Evolutionary conservation across 2,888 invertebrate genomes (phyloP).

Genomic region (Alcis repandata): DNA sequence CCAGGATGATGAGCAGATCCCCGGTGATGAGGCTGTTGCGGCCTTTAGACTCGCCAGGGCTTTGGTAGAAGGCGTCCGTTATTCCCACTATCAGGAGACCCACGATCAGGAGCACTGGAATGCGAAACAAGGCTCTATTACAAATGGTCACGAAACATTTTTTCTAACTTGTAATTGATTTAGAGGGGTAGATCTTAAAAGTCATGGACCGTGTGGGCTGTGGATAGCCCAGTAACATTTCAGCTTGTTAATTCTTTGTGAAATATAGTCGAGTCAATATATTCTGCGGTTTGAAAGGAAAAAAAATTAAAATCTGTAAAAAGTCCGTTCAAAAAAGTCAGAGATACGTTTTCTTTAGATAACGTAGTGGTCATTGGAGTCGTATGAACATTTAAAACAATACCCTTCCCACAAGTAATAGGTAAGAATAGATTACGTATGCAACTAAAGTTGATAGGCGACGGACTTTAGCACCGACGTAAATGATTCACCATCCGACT

Average conservation of each 20-base stretch:
- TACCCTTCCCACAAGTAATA: no score
- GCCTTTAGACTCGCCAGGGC: slow-evolving; percentile 75
- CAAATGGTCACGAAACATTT: neutral
- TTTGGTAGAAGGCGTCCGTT: slow-evolving; percentile 88
- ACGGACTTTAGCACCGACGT: slow-evolving; percentile 4
- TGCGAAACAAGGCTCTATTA: slow-evolving; percentile 36
- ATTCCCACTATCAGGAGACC: slow-evolving; percentile 91
- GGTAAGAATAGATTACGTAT: neutral
- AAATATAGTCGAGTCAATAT: no score
- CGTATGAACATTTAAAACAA: no score
- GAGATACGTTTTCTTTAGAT: no score
- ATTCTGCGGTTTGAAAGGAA: no score
- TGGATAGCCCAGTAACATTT: no score
- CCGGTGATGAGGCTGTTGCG: slow-evolving; percentile 93
- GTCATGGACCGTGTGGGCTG: no score
- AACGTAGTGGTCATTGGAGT: no score
- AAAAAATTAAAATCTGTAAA: no score
- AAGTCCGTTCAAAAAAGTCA: no score
- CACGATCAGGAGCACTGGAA: slow-evolving; percentile 86
- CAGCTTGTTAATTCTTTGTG: no score
- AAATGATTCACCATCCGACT: slow-evolving; percentile 1
- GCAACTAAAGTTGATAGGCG: neutral
- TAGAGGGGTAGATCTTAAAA: no score
- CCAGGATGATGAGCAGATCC: slow-evolving; percentile 90
- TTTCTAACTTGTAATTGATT: neutral